Evolutionary conservation across 2,888 invertebrate species (phyloP).

Genomic region (Dilophus febrilis): DNA sequence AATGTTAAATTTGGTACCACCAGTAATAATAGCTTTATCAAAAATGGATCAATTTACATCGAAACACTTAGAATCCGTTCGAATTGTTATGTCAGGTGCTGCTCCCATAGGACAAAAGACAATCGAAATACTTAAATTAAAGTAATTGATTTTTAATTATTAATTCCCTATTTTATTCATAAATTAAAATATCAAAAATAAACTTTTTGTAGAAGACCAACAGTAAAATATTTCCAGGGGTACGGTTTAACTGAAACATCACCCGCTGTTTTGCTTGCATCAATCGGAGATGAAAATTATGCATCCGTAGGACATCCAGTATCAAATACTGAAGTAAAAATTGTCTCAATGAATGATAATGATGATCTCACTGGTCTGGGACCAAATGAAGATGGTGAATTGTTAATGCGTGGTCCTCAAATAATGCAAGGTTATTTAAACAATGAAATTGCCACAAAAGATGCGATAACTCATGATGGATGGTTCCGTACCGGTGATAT

Average conservation of each 20-base stretch:
- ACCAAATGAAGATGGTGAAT: constrained; percentile 37
- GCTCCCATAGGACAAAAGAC: constrained; percentile 25
- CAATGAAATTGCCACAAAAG: constrained; percentile 45
- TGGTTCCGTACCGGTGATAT: constrained; percentile 54
- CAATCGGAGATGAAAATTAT: neutral
- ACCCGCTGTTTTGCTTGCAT: constrained; percentile 30
- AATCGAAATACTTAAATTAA: constrained; percentile 21
- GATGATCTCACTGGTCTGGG: constrained; percentile 26
- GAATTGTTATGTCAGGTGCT: constrained; percentile 23
- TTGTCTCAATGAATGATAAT: constrained; percentile 31
- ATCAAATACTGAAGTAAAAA: constrained; percentile 41
- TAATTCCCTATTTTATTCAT: no score
- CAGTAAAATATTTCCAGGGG: constrained; percentile 26
- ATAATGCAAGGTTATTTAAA: constrained; percentile 58
- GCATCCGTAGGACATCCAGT: constrained; percentile 34
- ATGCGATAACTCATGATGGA: constrained; percentile 40
- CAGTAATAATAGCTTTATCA: constrained; percentile 56
- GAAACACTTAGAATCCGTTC: constrained; percentile 16
- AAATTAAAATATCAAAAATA: no score
- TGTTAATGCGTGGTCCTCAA: constrained; percentile 51
- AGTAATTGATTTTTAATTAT: constrained; percentile 15
- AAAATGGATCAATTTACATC: constrained; percentile 34
- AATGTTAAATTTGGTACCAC: constrained; percentile 60
- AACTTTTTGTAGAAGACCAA: constrained; percentile 21
- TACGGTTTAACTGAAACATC: constrained; percentile 51